Evolutionary conservation across 1,140 invertebrate species (phyloP).

Genomic region (Linepithema humile): DNA sequence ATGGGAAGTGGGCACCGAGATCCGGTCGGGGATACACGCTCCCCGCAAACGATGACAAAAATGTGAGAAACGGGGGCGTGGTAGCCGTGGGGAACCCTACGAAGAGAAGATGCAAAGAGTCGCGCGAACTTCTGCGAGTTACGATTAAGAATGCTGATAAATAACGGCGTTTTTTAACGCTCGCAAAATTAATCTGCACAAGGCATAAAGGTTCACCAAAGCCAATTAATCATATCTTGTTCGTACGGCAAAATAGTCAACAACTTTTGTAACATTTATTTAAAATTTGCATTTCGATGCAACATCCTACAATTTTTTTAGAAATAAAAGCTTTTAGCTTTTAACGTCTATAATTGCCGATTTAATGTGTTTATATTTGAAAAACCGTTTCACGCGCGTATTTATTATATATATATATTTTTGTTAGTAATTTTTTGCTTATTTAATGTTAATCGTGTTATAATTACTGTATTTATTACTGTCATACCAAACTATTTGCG

Average conservation of each 20-base stretch:
- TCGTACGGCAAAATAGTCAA: background rate
- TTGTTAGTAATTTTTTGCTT: background rate
- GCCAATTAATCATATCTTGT: background rate
- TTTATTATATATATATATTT: background rate
- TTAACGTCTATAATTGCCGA: too few relatives aligned
- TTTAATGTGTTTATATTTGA: too few relatives aligned
- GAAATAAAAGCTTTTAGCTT: too few relatives aligned
- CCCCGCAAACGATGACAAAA: constrained; percentile 59
- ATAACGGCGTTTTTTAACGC: background rate
- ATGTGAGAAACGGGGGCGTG: constrained; percentile 62
- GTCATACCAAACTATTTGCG: background rate
- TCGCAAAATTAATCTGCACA: background rate
- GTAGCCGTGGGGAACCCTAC: background rate
- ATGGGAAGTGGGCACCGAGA: constrained; percentile 66
- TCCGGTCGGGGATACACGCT: constrained; percentile 57
- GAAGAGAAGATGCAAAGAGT: background rate
- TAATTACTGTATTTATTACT: background rate
- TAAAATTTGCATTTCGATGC: too few relatives aligned
- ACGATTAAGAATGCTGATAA: constrained; percentile 14
- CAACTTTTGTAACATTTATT: background rate
- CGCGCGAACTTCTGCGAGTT: constrained; percentile 2
- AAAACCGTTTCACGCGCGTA: too few relatives aligned
- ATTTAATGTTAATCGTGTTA: background rate
- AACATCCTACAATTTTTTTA: too few relatives aligned
- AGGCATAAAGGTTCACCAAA: background rate